Conservation (phyloP, 2,113 vertebrate species). For the Hippolais icterina region DNA sequence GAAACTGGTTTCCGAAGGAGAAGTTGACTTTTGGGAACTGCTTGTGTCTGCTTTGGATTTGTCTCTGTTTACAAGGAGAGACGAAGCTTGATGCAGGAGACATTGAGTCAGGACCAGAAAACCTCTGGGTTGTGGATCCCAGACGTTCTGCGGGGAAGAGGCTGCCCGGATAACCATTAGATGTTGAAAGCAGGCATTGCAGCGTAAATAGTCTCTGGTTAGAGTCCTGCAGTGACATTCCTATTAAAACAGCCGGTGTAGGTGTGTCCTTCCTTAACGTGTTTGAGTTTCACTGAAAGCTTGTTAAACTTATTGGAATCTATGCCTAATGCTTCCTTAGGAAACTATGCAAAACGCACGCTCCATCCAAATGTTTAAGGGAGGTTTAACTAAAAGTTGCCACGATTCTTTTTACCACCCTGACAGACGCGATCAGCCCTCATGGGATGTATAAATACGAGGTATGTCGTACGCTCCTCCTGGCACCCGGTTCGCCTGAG, state of each 20-base stretch:
- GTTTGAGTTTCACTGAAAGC: slow-evolving; percentile 9
- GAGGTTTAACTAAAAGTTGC: neutral
- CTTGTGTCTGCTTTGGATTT: slow-evolving; percentile 11
- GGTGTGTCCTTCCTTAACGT: neutral
- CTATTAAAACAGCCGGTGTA: neutral
- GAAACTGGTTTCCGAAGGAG: slow-evolving; percentile 3
- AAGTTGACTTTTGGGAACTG: neutral
- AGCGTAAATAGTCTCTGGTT: neutral
- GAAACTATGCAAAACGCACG: neutral
- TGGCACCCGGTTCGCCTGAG: neutral
- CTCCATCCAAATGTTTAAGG: neutral
- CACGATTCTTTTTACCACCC: neutral
- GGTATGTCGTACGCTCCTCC: neutral
- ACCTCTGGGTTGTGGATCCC: neutral
- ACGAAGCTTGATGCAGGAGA: neutral
- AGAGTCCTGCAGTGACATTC: neutral
- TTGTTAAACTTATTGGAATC: neutral
- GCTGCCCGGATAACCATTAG: neutral
- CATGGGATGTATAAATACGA: neutral
- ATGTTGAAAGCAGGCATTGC: neutral
- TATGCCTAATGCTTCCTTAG: neutral
- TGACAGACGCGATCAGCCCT: neutral
- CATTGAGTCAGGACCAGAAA: neutral
- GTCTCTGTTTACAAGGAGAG: neutral
- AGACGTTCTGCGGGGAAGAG: neutral